A percentile compares a stretch with the other conserved stretches of the same genome.
These are phyloP conservation scores for Anagrus nilaparvatae DNA, from an alignment of 1,140 invertebrate genomes.

Conservation along the genomic window DNA sequence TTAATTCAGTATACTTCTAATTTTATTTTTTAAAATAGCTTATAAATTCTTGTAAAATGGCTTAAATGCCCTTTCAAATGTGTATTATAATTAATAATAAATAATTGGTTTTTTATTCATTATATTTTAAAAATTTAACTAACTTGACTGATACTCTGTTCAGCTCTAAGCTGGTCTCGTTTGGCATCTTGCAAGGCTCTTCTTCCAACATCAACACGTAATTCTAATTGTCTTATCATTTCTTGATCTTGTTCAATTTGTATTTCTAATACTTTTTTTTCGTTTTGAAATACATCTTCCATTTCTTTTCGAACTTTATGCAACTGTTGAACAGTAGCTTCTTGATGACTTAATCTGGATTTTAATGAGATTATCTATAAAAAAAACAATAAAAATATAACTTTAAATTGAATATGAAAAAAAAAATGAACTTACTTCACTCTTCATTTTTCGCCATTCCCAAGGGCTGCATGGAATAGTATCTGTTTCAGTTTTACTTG, in stretches of 20 bases:
- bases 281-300: conserved; percentile 38
- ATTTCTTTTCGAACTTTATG: conserved; percentile 36
- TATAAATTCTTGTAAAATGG: no score
- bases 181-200: conserved; percentile 30
- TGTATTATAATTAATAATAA: no score
- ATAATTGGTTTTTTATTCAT: no score
- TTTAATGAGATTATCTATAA: conserved; percentile 30
- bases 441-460: conserved; percentile 24
- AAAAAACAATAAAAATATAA: conserved; percentile 1
- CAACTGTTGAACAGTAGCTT: conserved; percentile 32
- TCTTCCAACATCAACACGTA: conserved; percentile 29
- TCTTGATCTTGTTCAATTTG: conserved; percentile 33
- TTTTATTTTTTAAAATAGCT: not conserved
- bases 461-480: conserved; percentile 21
- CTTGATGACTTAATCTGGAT: conserved; percentile 34
- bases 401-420: not conserved
- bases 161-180: conserved; percentile 21
- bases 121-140: not conserved
- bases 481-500: conserved; percentile 5
- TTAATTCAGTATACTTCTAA: not conserved
- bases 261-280: conserved; percentile 33
- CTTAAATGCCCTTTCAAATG: no score
- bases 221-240: conserved; percentile 35
- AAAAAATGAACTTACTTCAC: conserved; percentile 17
- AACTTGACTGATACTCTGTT: conserved; percentile 31